phyloP scores from a whole-genome alignment of 2,113 vertebrate genomes.

The Syngnathus floridae region DNA sequence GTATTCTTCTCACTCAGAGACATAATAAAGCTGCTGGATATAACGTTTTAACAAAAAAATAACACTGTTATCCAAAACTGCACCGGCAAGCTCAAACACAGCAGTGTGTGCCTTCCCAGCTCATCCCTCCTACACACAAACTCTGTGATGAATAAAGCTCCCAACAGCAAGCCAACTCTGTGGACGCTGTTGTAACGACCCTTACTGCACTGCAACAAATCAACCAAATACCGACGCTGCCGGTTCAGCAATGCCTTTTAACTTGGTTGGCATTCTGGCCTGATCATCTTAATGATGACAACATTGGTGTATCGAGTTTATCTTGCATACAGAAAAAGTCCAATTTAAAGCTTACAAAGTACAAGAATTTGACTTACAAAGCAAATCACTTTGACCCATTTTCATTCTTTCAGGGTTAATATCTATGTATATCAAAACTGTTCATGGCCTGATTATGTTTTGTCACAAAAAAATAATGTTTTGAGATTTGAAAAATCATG shows the following conservation, averaged over 20 bases:
- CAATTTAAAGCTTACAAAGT: background rate
- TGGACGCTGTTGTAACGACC: slow-evolving; percentile 28
- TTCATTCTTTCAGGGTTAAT: too few species aligned
- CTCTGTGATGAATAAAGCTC: slow-evolving; percentile 43
- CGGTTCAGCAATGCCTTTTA: slow-evolving; percentile 25
- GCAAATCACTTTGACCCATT: background rate
- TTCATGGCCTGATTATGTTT: too few species aligned
- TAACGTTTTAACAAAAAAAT: slow-evolving; percentile 38
- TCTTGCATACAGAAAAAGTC: background rate
- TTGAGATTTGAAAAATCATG: too few species aligned
- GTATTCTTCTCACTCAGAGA: slow-evolving; percentile 24
- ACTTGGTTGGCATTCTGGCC: slow-evolving; percentile 6
- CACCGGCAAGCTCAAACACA: slow-evolving; percentile 33
- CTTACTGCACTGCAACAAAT: slow-evolving; percentile 33
- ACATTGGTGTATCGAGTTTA: background rate
- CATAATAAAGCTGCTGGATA: slow-evolving; percentile 26
- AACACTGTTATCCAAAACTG: slow-evolving; percentile 30
- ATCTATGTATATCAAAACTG: too few species aligned
- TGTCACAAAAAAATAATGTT: too few species aligned
- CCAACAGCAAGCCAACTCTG: slow-evolving; percentile 36
- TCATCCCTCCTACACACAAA: slow-evolving; percentile 48
- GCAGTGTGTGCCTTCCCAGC: slow-evolving; percentile 43
- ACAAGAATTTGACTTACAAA: background rate
- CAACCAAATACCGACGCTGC: slow-evolving; percentile 18
- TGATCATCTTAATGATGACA: background rate